Evolutionary conservation across 2,113 vertebrate species (phyloP).

Genomic region (Dicerorhinus sumatrensis): DNA sequence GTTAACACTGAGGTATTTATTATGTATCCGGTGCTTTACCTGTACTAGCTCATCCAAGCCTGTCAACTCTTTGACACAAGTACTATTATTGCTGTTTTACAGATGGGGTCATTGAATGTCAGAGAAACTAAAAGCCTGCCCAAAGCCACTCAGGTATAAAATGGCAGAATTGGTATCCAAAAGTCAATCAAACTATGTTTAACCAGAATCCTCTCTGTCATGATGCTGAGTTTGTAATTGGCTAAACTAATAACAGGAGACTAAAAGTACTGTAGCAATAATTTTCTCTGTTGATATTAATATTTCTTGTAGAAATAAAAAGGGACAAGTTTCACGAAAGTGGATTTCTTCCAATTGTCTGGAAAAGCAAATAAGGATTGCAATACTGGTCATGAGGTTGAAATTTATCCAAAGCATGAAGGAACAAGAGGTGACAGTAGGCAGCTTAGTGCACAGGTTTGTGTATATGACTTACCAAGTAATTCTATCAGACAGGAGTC

Average conservation of each 20-base stretch:
- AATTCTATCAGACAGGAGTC: constrained; percentile 57
- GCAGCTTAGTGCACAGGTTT: background rate
- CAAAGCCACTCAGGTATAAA: background rate
- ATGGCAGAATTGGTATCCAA: background rate
- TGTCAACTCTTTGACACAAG: background rate
- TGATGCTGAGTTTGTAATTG: background rate
- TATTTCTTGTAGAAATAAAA: constrained; percentile 6
- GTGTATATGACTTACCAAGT: background rate
- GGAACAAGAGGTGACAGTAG: background rate
- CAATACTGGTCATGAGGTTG: background rate
- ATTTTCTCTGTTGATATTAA: background rate
- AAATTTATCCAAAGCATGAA: background rate
- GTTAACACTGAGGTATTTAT: background rate
- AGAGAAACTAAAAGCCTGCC: constrained; percentile 22
- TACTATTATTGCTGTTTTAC: background rate
- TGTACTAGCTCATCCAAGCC: background rate
- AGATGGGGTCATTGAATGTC: background rate
- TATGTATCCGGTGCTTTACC: background rate
- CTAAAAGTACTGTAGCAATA: background rate
- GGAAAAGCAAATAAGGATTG: background rate
- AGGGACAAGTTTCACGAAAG: background rate
- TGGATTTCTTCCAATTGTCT: background rate
- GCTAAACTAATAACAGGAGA: background rate
- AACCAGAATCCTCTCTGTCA: background rate
- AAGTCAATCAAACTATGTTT: background rate